Evolutionary conservation across 2,113 vertebrate species (phyloP).

Genomic region (Dendropsophus ebraccatus): DNA sequence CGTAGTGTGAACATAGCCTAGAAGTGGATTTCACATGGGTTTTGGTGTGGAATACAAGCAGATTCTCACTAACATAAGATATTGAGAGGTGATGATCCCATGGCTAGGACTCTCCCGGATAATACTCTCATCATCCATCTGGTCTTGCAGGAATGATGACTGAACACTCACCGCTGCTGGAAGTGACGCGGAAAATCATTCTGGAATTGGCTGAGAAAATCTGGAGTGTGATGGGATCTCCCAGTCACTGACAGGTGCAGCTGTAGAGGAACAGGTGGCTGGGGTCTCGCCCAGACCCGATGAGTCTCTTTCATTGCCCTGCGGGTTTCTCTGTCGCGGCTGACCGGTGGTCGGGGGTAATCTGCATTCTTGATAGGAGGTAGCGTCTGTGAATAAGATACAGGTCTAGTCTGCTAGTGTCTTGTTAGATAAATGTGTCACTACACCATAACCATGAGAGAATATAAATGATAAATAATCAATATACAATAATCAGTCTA

Average conservation of each 20-base stretch:
- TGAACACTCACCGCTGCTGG: constrained; percentile 69
- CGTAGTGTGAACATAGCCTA: too few relatives aligned
- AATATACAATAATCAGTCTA: too few relatives aligned
- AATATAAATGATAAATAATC: too few relatives aligned
- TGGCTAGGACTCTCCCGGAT: too few relatives aligned
- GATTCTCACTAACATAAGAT: too few relatives aligned
- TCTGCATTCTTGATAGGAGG: constrained; percentile 76
- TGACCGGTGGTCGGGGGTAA: constrained; percentile 53
- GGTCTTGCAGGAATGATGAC: not conserved
- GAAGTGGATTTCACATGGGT: too few relatives aligned
- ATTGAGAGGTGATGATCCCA: too few relatives aligned
- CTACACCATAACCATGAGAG: too few relatives aligned
- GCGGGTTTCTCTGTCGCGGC: constrained; percentile 63
- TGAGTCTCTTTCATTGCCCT: constrained; percentile 59
- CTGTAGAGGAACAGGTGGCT: constrained; percentile 72
- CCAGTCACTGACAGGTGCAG: constrained; percentile 83
- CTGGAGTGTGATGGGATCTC: constrained; percentile 74
- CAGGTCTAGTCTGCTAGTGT: not conserved
- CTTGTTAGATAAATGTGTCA: not conserved
- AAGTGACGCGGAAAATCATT: constrained; percentile 71
- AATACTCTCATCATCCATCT: not conserved
- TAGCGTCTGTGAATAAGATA: constrained; percentile 76
- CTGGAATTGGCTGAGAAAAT: constrained; percentile 75
- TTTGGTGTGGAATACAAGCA: too few relatives aligned
- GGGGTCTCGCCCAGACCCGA: constrained; percentile 68